Conservation (phyloP, 64 coral and sea anemone genomes). For the Pachyseris speciosa region DNA sequence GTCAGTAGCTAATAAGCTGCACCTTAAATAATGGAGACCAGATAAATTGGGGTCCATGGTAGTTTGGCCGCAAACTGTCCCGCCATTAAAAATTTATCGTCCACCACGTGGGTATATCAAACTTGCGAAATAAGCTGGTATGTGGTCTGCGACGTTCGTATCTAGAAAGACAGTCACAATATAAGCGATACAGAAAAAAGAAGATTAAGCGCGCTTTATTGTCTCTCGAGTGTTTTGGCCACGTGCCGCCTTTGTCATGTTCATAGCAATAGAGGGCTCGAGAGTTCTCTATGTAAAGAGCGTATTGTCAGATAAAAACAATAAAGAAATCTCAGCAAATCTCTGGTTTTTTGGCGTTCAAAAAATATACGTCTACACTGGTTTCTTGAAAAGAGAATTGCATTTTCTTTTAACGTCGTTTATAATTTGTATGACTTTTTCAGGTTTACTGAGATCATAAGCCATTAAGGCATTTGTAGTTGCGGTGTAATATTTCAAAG, state of each 20-base stretch:
- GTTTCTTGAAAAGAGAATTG: background rate
- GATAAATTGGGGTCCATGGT: slow-evolving; percentile 25
- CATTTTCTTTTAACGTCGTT: too few species aligned
- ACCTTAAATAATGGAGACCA: slow-evolving; percentile 9
- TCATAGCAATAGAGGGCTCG: background rate
- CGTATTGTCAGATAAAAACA: background rate
- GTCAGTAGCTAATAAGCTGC: slow-evolving; percentile 2
- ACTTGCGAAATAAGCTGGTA: slow-evolving; percentile 30
- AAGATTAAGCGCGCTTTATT: slow-evolving; percentile 9
- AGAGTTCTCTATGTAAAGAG: background rate
- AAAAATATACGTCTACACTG: background rate
- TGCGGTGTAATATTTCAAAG: background rate
- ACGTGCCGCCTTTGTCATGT: slow-evolving; percentile 28
- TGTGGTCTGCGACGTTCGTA: background rate
- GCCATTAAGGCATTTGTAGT: background rate
- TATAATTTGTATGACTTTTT: background rate
- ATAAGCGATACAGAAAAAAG: slow-evolving; percentile 1
- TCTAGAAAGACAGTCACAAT: background rate
- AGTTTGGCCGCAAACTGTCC: slow-evolving; percentile 43
- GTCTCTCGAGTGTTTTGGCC: slow-evolving; percentile 1
- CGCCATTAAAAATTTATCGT: slow-evolving; percentile 39
- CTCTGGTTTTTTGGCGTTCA: background rate
- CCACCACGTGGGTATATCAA: slow-evolving; percentile 46
- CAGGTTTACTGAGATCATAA: background rate
- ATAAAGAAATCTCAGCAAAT: background rate